A percentile compares a stretch with the other conserved stretches of the same genome.
Evolutionary conservation across 2,888 invertebrate species (phyloP).

Genomic region (Margaritifera margaritifera): DNA sequence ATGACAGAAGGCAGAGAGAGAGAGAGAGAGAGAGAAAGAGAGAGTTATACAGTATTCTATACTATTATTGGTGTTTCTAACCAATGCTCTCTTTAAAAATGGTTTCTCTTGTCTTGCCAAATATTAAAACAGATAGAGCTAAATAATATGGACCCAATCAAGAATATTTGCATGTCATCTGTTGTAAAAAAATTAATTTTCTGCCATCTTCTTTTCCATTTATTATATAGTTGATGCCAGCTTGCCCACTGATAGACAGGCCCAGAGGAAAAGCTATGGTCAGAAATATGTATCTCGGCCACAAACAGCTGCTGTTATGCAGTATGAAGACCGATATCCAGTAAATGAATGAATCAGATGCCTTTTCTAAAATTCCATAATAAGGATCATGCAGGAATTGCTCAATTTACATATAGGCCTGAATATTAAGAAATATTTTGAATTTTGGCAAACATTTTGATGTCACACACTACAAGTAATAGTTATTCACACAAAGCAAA

Average conservation of each 20-base stretch:
- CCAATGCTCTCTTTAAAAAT: no score
- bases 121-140: no score
- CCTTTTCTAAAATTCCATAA: no score
- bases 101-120: no score
- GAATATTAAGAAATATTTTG: no score
- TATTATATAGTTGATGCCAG: conserved; percentile 59
- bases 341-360: conserved; percentile 11
- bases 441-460: no score
- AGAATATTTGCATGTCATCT: no score
- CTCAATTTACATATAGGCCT: background rate
- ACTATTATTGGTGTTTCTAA: no score
- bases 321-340: conserved; percentile 56
- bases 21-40: background rate
- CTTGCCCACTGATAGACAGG: conserved; percentile 39
- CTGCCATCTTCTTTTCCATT: background rate
- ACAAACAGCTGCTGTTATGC: conserved; percentile 43
- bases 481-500: no score
- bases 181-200: background rate
- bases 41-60: background rate
- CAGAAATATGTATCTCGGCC: conserved; percentile 51
- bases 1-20: background rate
- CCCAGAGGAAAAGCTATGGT: conserved; percentile 38
- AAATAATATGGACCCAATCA: no score
- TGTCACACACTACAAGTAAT: no score
- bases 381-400: no score